A percentile compares a stretch with the other conserved stretches of the same genome.
phyloP scores from a whole-genome alignment of 2,113 vertebrate species.

The Cheirogaleus medius region DNA sequence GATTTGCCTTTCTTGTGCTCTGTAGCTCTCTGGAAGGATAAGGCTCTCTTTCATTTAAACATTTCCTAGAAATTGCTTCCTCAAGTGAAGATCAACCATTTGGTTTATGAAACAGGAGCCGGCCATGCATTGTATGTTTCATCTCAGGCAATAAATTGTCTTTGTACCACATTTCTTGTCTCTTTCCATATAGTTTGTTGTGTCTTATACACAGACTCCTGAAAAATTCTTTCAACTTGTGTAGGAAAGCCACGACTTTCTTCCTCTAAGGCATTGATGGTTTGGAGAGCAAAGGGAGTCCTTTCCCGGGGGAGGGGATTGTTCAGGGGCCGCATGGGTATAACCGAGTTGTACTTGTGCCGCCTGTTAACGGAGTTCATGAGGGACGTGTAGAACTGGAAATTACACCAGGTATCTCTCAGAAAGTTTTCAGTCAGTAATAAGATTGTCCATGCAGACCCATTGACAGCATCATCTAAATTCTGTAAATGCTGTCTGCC shows the following conservation, averaged over 20 bases:
- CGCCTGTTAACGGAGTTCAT: constrained; percentile 75
- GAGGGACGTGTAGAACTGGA: constrained; percentile 75
- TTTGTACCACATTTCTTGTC: constrained; percentile 35
- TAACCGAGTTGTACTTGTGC: constrained; percentile 79
- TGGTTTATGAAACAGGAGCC: background rate
- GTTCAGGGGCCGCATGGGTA: constrained; percentile 77
- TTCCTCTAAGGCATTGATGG: constrained; percentile 79
- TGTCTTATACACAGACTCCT: constrained; percentile 65
- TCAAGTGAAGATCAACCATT: background rate
- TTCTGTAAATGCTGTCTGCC: constrained; percentile 77
- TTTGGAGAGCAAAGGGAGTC: constrained; percentile 70
- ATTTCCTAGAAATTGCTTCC: background rate
- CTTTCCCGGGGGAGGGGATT: constrained; percentile 73
- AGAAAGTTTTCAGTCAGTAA: constrained; percentile 79
- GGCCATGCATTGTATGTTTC: background rate
- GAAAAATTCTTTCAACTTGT: constrained; percentile 80
- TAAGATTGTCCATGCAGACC: constrained; percentile 75
- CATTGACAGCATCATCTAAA: constrained; percentile 66
- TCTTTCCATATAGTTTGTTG: constrained; percentile 61
- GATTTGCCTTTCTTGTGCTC: background rate
- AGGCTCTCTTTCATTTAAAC: background rate
- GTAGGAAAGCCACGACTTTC: constrained; percentile 77
- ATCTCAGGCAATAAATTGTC: background rate
- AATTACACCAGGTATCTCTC: constrained; percentile 75
- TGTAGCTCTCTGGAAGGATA: background rate